Percentiles rank a stretch among this genome's conserved stretches.
Conservation (phyloP, 2,888 invertebrate species). For the Drosophila nr. perissopoda region DNA sequence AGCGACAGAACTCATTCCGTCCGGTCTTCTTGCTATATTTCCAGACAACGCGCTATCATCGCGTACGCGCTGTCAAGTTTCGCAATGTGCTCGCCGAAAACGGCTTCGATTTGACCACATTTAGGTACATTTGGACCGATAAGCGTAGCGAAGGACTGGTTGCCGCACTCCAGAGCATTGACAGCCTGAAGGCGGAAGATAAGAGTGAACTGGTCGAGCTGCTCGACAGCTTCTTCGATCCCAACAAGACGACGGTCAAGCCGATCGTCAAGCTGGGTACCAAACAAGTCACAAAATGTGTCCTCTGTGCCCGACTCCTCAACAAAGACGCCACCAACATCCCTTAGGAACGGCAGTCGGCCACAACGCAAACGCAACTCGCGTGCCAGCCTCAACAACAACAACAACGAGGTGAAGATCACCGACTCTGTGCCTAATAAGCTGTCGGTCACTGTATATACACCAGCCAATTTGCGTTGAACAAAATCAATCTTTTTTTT, state of each 20-base stretch:
- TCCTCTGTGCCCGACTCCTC: constrained; percentile 80
- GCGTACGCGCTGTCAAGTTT: constrained; percentile 91
- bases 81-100: constrained; percentile 91
- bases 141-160: constrained; percentile 86
- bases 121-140: constrained; percentile 86
- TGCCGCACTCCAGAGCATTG: constrained; percentile 87
- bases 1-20: constrained; percentile 87
- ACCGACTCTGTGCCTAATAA: too few relatives aligned
- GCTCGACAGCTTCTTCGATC: constrained; percentile 92
- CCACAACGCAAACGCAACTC: constrained; percentile 73
- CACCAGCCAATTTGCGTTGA: too few relatives aligned
- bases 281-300: constrained; percentile 70
- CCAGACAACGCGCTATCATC: constrained; percentile 85
- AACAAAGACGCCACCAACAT: constrained; percentile 73
- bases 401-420: constrained; percentile 43
- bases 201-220: constrained; percentile 90
- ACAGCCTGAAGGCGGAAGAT: constrained; percentile 88
- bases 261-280: constrained; percentile 77
- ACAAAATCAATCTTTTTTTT: too few relatives aligned
- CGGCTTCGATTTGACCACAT: constrained; percentile 89
- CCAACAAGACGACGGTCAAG: constrained; percentile 84
- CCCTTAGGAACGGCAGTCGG: constrained; percentile 34
- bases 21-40: constrained; percentile 85
- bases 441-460: too few relatives aligned
- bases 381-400: constrained; percentile 51